A percentile compares a stretch with the other conserved stretches of the same genome.
Evolutionary conservation across 2,888 invertebrate genomes (phyloP).

Genomic region (Sylvicola cinctus): DNA sequence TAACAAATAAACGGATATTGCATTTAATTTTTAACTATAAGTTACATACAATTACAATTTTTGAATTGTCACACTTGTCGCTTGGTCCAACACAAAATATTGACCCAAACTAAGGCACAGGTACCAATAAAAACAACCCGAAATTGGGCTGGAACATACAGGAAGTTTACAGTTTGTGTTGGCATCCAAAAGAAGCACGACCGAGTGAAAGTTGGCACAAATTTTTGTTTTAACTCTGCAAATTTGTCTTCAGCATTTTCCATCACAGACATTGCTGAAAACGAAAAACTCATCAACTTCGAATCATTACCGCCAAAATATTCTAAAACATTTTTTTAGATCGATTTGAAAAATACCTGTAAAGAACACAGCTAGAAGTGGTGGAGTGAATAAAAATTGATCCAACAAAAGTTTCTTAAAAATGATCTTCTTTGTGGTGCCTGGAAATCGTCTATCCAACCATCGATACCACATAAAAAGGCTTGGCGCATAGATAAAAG

Average conservation of each 20-base stretch:
- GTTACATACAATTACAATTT: too few relatives aligned
- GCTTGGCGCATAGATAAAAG: slow-evolving; percentile 35
- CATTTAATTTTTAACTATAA: too few relatives aligned
- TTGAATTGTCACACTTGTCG: too few relatives aligned
- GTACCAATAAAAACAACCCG: slow-evolving; percentile 61
- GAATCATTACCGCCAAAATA: neutral
- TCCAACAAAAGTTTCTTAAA: slow-evolving; percentile 49
- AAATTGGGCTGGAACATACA: slow-evolving; percentile 44
- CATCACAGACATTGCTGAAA: slow-evolving; percentile 51
- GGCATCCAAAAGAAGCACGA: slow-evolving; percentile 75
- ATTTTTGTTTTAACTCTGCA: slow-evolving; percentile 49
- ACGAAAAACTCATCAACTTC: slow-evolving; percentile 2
- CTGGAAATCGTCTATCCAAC: slow-evolving; percentile 47
- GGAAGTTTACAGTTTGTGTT: slow-evolving; percentile 58
- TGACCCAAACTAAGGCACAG: slow-evolving; percentile 66
- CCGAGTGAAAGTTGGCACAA: slow-evolving; percentile 44
- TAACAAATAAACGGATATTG: too few relatives aligned
- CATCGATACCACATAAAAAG: slow-evolving; percentile 51
- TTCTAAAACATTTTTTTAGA: neutral
- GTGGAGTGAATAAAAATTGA: slow-evolving; percentile 57
- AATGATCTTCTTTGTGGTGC: slow-evolving; percentile 38
- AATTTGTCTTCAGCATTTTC: slow-evolving; percentile 49
- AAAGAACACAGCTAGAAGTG: slow-evolving; percentile 47
- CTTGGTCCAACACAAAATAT: slow-evolving; percentile 65
- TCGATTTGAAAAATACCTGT: slow-evolving; percentile 32